Conservation (phyloP, 2,113 vertebrate species). For the Aptenodytes patagonicus region DNA sequence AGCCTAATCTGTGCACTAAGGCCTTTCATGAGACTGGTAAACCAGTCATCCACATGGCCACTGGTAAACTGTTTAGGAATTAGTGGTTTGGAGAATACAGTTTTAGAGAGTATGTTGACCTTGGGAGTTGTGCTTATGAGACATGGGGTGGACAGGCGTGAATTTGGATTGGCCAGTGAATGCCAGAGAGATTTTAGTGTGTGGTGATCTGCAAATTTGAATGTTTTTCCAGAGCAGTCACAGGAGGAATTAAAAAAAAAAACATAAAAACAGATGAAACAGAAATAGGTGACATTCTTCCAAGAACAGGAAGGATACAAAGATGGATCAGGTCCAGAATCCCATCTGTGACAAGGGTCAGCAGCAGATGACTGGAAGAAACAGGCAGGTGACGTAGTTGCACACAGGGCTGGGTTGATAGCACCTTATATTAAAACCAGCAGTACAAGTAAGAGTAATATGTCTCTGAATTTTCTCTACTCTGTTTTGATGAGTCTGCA, state of each 20-base stretch:
- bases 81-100: neutral
- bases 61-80: neutral
- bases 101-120: neutral
- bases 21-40: neutral
- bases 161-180: neutral
- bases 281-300: neutral
- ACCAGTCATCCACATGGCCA: neutral
- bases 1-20: neutral
- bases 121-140: neutral
- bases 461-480: neutral
- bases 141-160: neutral
- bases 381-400: neutral
- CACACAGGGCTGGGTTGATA: neutral
- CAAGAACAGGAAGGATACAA: neutral
- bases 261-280: neutral
- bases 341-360: neutral
- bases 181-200: neutral
- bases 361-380: neutral
- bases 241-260: neutral
- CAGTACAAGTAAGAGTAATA: neutral
- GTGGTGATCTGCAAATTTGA: neutral
- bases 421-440: neutral
- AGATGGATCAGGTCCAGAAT: neutral
- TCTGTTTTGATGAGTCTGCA: neutral
- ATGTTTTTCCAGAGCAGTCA: neutral